Conservation (phyloP, 2,888 invertebrate species). For the Hyalella azteca region DNA sequence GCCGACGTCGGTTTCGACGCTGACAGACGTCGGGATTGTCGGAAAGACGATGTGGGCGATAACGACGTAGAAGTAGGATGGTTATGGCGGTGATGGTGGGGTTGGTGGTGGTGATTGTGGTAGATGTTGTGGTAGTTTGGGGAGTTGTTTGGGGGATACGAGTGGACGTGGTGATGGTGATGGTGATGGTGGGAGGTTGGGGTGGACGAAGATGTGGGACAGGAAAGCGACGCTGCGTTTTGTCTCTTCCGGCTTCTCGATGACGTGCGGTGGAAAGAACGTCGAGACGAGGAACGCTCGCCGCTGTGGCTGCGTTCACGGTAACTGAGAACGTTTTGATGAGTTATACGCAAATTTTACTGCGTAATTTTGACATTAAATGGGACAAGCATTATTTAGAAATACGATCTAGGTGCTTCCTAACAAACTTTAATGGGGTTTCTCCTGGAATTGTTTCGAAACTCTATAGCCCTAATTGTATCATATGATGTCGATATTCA, state of each 20-base stretch:
- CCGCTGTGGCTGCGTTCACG: conserved; percentile 46
- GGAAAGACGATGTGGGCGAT: not conserved
- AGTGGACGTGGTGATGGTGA: not conserved
- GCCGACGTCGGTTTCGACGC: conserved; percentile 4
- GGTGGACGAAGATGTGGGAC: not conserved
- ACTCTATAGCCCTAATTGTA: too few species aligned
- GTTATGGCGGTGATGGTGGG: conserved; percentile 25
- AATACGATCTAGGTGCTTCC: too few species aligned
- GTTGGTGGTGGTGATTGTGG: not conserved
- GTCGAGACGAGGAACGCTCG: conserved; percentile 61
- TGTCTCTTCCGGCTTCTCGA: conserved; percentile 32
- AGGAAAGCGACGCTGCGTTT: conserved; percentile 15
- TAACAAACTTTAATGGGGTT: too few species aligned
- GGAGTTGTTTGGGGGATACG: too few species aligned
- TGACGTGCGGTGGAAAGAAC: conserved; percentile 71
- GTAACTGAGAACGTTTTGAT: not conserved
- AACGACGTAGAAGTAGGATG: not conserved
- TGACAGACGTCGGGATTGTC: not conserved
- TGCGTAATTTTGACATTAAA: too few species aligned
- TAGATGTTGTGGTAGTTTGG: not conserved
- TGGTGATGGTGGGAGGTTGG: not conserved
- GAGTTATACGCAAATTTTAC: too few species aligned
- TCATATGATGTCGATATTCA: too few species aligned
- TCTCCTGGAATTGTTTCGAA: too few species aligned
- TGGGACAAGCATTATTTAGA: too few species aligned